A percentile compares a stretch with the other conserved stretches of the same genome.
Conservation (phyloP, 1,140 invertebrate genomes). For the Hormaphis cornu region DNA sequence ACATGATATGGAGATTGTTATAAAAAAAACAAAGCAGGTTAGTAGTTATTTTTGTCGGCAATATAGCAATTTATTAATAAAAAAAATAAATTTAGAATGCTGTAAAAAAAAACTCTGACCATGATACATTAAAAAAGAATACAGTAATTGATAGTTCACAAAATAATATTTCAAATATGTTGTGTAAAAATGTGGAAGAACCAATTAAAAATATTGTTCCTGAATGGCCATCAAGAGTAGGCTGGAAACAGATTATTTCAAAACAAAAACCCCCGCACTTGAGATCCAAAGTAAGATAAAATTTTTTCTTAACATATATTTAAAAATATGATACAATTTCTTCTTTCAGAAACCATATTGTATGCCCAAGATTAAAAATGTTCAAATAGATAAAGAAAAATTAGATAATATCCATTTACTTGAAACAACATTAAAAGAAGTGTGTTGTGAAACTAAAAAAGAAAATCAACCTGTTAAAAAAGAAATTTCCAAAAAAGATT, state of each 20-base stretch:
- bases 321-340: background rate
- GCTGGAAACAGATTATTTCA: constrained; percentile 48
- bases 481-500: background rate
- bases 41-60: too few species aligned
- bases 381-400: constrained; percentile 36
- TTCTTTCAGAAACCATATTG: constrained; percentile 46
- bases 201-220: constrained; percentile 8
- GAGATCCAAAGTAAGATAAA: constrained; percentile 49
- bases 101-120: background rate
- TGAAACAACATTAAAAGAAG: background rate
- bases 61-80: background rate
- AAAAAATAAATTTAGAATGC: background rate
- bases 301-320: constrained; percentile 24
- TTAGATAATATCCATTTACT: constrained; percentile 33
- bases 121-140: background rate
- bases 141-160: background rate
- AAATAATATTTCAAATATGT: background rate
- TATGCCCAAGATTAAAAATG: constrained; percentile 41
- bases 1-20: constrained; percentile 35
- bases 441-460: constrained; percentile 30
- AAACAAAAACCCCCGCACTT: constrained; percentile 53
- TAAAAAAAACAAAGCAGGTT: constrained; percentile 22
- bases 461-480: background rate
- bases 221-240: constrained; percentile 39
- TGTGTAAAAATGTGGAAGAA: background rate